These are phyloP conservation scores for Sarcophaga rosellei DNA, from an alignment of 2,888 invertebrate species.

Conservation along the genomic window DNA sequence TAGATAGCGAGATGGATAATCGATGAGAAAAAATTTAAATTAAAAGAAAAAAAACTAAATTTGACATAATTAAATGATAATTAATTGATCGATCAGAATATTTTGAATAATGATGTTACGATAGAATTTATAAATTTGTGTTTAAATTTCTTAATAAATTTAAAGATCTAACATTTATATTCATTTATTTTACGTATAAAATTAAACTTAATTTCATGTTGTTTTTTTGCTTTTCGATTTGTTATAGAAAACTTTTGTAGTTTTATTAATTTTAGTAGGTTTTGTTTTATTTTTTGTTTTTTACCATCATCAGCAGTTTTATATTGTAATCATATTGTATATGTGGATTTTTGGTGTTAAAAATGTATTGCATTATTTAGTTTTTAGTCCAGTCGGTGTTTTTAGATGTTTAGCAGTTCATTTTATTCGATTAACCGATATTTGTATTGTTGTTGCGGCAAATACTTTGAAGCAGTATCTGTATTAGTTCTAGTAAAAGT, in stretches of 20 bases:
- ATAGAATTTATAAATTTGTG: background rate
- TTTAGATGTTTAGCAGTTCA: slow-evolving; percentile 45
- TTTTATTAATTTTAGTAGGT: slow-evolving; percentile 31
- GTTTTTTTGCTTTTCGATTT: background rate
- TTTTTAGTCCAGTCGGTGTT: slow-evolving; percentile 53
- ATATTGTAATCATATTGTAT: slow-evolving; percentile 24
- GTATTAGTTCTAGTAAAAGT: slow-evolving; percentile 61
- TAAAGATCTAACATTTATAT: slow-evolving; percentile 4
- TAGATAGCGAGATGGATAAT: background rate
- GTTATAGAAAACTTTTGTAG: background rate
- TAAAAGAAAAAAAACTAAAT: background rate
- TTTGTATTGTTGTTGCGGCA: slow-evolving; percentile 9
- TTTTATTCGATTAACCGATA: slow-evolving; percentile 24
- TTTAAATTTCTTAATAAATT: background rate
- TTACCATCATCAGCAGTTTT: slow-evolving; percentile 22
- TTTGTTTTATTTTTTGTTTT: slow-evolving; percentile 43
- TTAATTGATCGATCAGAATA: slow-evolving; percentile 15
- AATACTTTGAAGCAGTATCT: slow-evolving; percentile 36
- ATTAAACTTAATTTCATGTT: slow-evolving; percentile 50
- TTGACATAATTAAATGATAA: slow-evolving; percentile 26
- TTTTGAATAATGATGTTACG: slow-evolving; percentile 17
- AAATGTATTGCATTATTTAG: slow-evolving; percentile 17
- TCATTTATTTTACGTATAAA: slow-evolving; percentile 55
- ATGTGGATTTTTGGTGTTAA: slow-evolving; percentile 63
- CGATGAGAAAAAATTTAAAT: slow-evolving; percentile 9